Conservation (phyloP, 2,797 vertebrate genomes). For the Chelonia mydas region DNA sequence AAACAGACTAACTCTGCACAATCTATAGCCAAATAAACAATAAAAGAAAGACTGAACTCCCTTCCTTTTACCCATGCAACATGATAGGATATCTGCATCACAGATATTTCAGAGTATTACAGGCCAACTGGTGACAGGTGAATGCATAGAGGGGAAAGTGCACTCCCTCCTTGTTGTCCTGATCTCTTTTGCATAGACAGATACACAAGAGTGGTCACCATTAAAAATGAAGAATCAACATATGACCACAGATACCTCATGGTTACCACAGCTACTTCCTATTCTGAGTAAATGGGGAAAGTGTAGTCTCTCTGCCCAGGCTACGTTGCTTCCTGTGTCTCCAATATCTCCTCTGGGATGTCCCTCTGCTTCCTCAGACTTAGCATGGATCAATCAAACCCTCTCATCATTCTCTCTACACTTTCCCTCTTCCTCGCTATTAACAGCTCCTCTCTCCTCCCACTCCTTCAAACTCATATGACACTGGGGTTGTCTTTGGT, state of each 20-base stretch:
- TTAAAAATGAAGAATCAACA: not conserved
- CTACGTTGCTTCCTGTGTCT: not conserved
- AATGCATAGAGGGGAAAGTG: not conserved
- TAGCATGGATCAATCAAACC: not conserved
- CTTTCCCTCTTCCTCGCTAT: not conserved
- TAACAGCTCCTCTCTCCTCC: not conserved
- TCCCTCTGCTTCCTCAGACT: not conserved
- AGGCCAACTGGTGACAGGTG: not conserved
- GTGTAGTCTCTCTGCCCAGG: not conserved
- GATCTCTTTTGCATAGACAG: not conserved
- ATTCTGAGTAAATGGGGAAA: conserved; percentile 27
- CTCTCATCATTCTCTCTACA: not conserved
- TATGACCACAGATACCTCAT: not conserved
- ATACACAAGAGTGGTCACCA: not conserved
- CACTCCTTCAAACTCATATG: not conserved
- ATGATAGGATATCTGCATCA: not conserved
- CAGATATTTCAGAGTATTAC: not conserved
- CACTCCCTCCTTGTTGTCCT: not conserved
- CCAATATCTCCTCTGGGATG: not conserved
- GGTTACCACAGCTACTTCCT: conserved; percentile 42
- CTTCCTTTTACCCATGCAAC: not conserved
- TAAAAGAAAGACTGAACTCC: not conserved
- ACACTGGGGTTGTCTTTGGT: not conserved
- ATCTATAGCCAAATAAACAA: not conserved
- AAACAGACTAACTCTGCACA: not conserved